Evolutionary conservation across 2,888 invertebrate species (phyloP).

Genomic region (Rotaria macrura): DNA sequence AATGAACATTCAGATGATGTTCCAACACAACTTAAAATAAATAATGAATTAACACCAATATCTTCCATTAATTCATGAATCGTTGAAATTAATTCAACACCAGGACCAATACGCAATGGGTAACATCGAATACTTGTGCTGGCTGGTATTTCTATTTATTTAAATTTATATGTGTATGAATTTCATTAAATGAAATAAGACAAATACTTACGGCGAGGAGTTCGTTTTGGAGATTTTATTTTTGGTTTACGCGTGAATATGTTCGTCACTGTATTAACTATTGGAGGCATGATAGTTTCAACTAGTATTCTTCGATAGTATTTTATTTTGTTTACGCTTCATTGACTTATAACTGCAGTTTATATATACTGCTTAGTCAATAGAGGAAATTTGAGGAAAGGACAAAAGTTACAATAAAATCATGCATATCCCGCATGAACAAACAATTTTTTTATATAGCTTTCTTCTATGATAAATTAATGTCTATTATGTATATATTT

Average conservation of each 20-base stretch:
- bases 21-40: slow-evolving; percentile 13
- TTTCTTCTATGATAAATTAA: too few species aligned
- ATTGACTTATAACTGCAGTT: background rate
- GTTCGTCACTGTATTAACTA: background rate
- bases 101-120: background rate
- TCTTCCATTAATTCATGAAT: background rate
- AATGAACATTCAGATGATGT: background rate
- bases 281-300: background rate
- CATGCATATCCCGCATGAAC: too few species aligned
- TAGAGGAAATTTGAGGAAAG: too few species aligned
- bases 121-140: background rate
- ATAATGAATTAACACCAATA: background rate
- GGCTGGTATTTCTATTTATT: background rate
- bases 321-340: background rate
- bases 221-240: background rate
- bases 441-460: too few species aligned
- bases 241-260: background rate
- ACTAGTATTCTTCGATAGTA: background rate
- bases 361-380: background rate
- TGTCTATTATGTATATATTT: too few species aligned
- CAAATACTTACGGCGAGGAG: background rate
- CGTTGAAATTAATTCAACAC: background rate
- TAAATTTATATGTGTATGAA: background rate
- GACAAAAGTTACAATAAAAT: too few species aligned
- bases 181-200: background rate